phyloP scores from a whole-genome alignment of 2,888 invertebrate species.

The Meganola albula region DNA sequence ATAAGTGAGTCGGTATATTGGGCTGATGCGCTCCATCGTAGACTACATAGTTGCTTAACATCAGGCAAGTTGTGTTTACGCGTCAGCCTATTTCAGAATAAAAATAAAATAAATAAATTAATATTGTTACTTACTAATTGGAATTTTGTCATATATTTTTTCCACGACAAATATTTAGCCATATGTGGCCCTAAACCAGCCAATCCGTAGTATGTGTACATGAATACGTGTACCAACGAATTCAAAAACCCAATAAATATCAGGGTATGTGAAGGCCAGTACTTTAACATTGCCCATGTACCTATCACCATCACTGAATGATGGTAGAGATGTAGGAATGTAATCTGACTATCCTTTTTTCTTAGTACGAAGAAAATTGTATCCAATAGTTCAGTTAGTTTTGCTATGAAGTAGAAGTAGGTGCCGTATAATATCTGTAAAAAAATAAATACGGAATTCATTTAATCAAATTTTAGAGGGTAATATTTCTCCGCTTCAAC shows the following conservation, averaged over 20 bases:
- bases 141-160: slow-evolving; percentile 87
- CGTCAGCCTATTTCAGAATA: no score
- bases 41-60: no score
- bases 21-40: no score
- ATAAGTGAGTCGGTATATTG: no score
- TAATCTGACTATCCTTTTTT: slow-evolving; percentile 86
- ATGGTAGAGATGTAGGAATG: slow-evolving; percentile 93
- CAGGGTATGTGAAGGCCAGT: slow-evolving; percentile 84
- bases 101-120: not conserved
- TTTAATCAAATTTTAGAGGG: no score
- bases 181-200: slow-evolving; percentile 85
- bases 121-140: slow-evolving; percentile 80
- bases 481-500: no score
- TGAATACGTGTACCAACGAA: slow-evolving; percentile 86
- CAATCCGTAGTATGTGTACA: slow-evolving; percentile 89
- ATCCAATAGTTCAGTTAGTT: slow-evolving; percentile 85
- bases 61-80: no score
- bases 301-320: slow-evolving; percentile 86
- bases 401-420: slow-evolving; percentile 86
- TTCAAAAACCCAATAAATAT: slow-evolving; percentile 84
- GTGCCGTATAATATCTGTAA: slow-evolving; percentile 59
- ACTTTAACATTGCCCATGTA: slow-evolving; percentile 86
- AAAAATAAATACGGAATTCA: slow-evolving; percentile 37
- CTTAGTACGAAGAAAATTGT: slow-evolving; percentile 93
- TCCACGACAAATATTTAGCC: slow-evolving; percentile 89